phyloP scores from a whole-genome alignment of 1,140 invertebrate species.

The Battus philenor region DNA sequence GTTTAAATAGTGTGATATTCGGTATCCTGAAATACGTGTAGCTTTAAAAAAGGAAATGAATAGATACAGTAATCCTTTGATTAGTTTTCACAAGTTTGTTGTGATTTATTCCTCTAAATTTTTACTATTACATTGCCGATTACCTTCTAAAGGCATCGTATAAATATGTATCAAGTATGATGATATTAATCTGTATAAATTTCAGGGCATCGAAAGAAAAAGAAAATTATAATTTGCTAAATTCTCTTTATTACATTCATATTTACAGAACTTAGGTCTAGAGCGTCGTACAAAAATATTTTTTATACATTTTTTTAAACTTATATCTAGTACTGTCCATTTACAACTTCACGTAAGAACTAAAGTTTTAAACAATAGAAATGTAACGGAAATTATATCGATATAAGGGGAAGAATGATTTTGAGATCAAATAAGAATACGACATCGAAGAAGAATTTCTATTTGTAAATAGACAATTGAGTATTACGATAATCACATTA shows the following conservation, averaged over 20 bases:
- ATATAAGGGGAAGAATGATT: conserved; percentile 3
- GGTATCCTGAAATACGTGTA: too few species aligned
- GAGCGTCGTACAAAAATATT: conserved; percentile 39
- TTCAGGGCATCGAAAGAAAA: too few species aligned
- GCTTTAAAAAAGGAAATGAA: too few species aligned
- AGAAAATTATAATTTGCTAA: too few species aligned
- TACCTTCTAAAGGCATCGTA: too few species aligned
- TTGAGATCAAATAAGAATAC: conserved; percentile 12
- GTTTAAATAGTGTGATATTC: too few species aligned
- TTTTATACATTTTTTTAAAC: conserved; percentile 45
- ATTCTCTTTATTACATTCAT: conserved; percentile 58
- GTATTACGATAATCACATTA: conserved; percentile 34
- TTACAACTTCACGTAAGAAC: conserved; percentile 45
- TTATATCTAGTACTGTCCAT: conserved; percentile 66
- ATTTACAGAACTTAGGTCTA: conserved; percentile 68
- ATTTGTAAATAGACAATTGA: conserved; percentile 17
- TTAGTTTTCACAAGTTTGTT: too few species aligned
- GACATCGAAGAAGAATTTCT: conserved; percentile 14
- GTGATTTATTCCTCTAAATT: too few species aligned
- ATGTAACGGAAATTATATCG: conserved; percentile 12
- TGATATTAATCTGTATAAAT: too few species aligned
- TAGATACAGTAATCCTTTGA: too few species aligned
- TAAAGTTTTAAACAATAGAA: conserved; percentile 30
- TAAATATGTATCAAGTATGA: too few species aligned
- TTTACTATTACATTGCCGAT: too few species aligned